phyloP scores from a whole-genome alignment of 2,888 invertebrate genomes.

The Drosophila meridiana region DNA sequence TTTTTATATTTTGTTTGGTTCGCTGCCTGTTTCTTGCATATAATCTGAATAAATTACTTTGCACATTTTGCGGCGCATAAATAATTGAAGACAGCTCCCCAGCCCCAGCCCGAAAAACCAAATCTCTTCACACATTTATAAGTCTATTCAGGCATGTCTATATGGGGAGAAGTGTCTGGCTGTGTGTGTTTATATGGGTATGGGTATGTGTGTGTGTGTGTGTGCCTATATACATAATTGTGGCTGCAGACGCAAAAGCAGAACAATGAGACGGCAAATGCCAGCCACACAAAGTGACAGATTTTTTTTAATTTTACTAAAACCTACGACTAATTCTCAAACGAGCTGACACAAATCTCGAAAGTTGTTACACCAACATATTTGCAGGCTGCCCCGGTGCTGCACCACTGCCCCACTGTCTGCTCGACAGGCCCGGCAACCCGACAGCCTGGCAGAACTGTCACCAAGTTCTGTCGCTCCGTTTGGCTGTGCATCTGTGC shows the following conservation, averaged over 20 bases:
- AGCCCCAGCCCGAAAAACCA: slow-evolving; percentile 2
- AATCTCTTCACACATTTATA: slow-evolving; percentile 36
- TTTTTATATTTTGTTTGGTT: slow-evolving; percentile 14
- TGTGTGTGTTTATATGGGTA: not conserved
- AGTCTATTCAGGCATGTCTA: slow-evolving; percentile 19
- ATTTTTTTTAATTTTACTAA: slow-evolving; percentile 77
- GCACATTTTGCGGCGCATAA: slow-evolving; percentile 79
- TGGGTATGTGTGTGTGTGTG: not conserved
- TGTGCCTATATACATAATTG: slow-evolving; percentile 23
- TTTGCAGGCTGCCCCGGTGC: slow-evolving; percentile 44
- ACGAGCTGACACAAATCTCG: slow-evolving; percentile 81
- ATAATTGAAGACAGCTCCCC: slow-evolving; percentile 59
- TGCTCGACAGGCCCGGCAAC: slow-evolving; percentile 4
- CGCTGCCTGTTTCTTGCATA: slow-evolving; percentile 47
- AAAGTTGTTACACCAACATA: slow-evolving; percentile 70
- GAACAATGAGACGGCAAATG: slow-evolving; percentile 73
- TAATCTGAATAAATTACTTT: slow-evolving; percentile 80
- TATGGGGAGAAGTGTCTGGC: slow-evolving; percentile 1
- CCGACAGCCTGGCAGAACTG: slow-evolving; percentile 40
- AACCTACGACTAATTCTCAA: slow-evolving; percentile 80
- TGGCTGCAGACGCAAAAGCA: slow-evolving; percentile 33
- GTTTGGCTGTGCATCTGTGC: slow-evolving; percentile 46
- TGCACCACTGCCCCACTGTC: slow-evolving; percentile 5
- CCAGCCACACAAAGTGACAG: slow-evolving; percentile 68
- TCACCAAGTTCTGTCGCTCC: slow-evolving; percentile 47